phyloP scores from a whole-genome alignment of 2,113 vertebrate species.

The Puffinus mauretanicus region DNA sequence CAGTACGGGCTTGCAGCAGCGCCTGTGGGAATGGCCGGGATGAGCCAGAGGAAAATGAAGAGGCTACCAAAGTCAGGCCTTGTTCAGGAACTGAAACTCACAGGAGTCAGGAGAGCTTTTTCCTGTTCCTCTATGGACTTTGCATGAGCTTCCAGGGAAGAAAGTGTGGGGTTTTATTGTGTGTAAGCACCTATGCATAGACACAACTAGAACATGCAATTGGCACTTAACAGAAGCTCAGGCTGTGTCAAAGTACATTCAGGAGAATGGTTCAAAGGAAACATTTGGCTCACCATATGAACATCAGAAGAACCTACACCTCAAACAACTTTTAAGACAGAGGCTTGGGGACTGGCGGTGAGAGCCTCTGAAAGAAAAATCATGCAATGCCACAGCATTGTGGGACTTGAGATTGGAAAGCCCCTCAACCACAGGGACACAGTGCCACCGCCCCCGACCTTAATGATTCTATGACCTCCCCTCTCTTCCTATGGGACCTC shows the following conservation, averaged over 20 bases:
- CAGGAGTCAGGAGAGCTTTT: background rate
- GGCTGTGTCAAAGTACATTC: background rate
- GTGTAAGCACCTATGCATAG: background rate
- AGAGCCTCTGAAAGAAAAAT: background rate
- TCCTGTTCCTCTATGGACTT: background rate
- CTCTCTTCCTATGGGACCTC: background rate
- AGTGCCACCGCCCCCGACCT: rapidly evolving
- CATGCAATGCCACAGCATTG: background rate
- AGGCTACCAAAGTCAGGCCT: background rate
- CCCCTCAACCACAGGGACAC: background rate
- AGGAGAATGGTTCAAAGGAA: background rate
- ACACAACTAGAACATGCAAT: background rate
- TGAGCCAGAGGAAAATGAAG: background rate
- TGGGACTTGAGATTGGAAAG: background rate
- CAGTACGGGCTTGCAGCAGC: background rate
- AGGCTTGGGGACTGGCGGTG: background rate
- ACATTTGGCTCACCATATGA: background rate
- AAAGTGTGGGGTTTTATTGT: background rate
- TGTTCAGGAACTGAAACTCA: background rate
- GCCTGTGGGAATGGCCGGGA: background rate
- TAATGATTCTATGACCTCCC: background rate
- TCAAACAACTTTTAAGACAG: background rate
- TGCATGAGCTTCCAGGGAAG: background rate
- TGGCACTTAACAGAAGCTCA: background rate
- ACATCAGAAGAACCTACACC: background rate